A percentile compares a stretch with the other conserved stretches of the same genome.
These are phyloP conservation scores for Drosophila ustulata DNA, from an alignment of 2,888 invertebrate genomes.

Conservation along the genomic window DNA sequence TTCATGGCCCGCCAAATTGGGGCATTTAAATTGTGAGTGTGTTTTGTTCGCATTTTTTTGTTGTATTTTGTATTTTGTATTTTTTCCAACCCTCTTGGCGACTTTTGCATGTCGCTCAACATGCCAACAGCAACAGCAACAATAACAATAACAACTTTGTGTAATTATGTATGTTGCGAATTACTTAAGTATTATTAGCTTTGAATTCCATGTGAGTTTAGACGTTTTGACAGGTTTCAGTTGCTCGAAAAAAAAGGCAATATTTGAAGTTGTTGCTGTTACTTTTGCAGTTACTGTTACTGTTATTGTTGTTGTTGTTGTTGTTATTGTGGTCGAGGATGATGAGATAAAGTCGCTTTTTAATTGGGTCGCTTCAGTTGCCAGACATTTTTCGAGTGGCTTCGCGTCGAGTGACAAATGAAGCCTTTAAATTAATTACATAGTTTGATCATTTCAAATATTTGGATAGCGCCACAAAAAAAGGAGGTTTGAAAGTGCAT, in stretches of 20 bases:
- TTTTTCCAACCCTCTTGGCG: conserved; percentile 33
- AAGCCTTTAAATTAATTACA: conserved; percentile 21
- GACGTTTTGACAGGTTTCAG: conserved; percentile 71
- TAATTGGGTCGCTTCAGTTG: conserved; percentile 58
- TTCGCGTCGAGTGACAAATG: conserved; percentile 25
- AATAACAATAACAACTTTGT: conserved; percentile 23
- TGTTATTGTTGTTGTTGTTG: conserved; percentile 4
- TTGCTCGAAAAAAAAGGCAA: conserved; percentile 24
- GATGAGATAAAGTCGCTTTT: conserved; percentile 47
- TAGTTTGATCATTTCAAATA: background rate
- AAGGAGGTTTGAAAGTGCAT: background rate
- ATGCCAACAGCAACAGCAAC: conserved; percentile 44
- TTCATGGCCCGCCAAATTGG: conserved; percentile 78
- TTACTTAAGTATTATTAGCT: conserved; percentile 68
- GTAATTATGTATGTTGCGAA: conserved; percentile 67
- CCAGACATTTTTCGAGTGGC: conserved; percentile 32
- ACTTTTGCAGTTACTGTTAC: conserved; percentile 7
- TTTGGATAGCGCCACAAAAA: background rate
- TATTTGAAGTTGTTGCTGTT: conserved; percentile 11
- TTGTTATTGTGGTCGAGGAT: conserved; percentile 2
- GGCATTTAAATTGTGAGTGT: conserved; percentile 61
- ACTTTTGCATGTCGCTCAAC: conserved; percentile 61
- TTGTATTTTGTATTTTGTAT: conserved; percentile 21
- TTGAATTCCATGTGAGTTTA: conserved; percentile 40
- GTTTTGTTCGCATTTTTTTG: conserved; percentile 24